phyloP scores from a whole-genome alignment of 2,797 vertebrate genomes.

The Yasuhikotakia modesta region DNA sequence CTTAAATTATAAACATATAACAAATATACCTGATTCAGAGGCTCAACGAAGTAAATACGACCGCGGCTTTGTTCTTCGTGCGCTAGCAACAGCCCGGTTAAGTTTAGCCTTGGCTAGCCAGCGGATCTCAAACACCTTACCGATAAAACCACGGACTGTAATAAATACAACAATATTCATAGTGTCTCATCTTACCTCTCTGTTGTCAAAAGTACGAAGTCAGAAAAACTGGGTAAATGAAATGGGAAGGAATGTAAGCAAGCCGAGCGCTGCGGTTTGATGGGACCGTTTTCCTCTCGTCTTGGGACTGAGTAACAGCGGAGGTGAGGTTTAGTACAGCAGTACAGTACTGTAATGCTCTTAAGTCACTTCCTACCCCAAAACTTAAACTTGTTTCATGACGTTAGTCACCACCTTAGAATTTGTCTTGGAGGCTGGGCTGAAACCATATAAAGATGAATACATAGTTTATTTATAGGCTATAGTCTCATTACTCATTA shows the following conservation, averaged over 20 bases:
- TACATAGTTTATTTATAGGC: neutral
- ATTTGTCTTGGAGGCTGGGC: neutral
- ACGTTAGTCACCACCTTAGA: constrained; percentile 10
- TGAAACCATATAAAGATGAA: neutral
- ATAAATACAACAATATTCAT: neutral
- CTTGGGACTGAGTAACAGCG: neutral
- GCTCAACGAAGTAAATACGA: neutral
- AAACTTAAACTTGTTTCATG: constrained; percentile 18
- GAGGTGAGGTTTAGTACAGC: constrained; percentile 4
- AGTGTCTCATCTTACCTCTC: constrained; percentile 9
- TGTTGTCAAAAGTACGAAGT: neutral
- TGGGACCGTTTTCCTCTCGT: constrained; percentile 11
- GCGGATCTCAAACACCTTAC: neutral
- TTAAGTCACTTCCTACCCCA: constrained; percentile 47
- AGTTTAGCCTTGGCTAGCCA: constrained; percentile 42
- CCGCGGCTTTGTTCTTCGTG: constrained; percentile 30
- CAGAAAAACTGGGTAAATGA: constrained; percentile 10
- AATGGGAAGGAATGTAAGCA: constrained; percentile 30
- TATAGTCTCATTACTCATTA: constrained; percentile 4
- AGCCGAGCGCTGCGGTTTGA: neutral
- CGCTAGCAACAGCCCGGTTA: constrained; percentile 20
- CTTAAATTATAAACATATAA: neutral
- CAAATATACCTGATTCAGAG: neutral
- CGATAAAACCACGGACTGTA: neutral
- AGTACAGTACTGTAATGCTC: constrained; percentile 19